Evolutionary conservation across 2,797 vertebrate genomes (phyloP).

Genomic region (Urosaurus nigricauda): DNA sequence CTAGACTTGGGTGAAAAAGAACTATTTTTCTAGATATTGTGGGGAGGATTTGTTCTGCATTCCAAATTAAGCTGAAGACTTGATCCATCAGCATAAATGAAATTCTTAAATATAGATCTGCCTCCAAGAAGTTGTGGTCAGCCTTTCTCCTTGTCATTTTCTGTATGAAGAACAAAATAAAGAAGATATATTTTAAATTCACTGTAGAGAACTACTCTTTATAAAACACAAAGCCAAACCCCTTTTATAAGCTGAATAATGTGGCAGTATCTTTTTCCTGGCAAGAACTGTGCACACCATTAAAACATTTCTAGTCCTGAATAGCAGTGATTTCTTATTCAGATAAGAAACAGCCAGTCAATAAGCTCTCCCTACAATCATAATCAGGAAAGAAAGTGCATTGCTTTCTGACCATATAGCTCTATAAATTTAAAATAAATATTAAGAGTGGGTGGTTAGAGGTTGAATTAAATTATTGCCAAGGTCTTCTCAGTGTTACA

Average conservation of each 20-base stretch:
- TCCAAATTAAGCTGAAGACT: neutral
- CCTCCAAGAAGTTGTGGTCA: neutral
- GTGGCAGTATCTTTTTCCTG: neutral
- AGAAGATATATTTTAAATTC: neutral
- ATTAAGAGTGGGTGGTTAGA: neutral
- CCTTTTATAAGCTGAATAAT: constrained; percentile 5
- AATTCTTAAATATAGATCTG: no score
- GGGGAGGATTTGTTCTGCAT: neutral
- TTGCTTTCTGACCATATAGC: neutral
- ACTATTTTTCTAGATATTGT: neutral
- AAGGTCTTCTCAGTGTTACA: neutral
- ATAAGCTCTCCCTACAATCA: neutral
- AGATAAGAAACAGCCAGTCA: neutral
- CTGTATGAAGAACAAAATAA: neutral
- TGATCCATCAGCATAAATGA: neutral
- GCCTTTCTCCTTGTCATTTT: neutral
- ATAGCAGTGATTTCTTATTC: constrained; percentile 16
- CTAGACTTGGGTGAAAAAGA: neutral
- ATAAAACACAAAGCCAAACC: neutral
- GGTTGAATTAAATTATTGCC: neutral
- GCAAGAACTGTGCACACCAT: neutral
- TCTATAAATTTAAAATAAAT: constrained; percentile 26
- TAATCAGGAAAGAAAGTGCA: neutral
- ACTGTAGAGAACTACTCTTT: neutral
- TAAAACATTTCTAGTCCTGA: neutral